These are phyloP conservation scores for Augochlorella aurata DNA, from an alignment of 2,888 invertebrate species.

Conservation along the genomic window DNA sequence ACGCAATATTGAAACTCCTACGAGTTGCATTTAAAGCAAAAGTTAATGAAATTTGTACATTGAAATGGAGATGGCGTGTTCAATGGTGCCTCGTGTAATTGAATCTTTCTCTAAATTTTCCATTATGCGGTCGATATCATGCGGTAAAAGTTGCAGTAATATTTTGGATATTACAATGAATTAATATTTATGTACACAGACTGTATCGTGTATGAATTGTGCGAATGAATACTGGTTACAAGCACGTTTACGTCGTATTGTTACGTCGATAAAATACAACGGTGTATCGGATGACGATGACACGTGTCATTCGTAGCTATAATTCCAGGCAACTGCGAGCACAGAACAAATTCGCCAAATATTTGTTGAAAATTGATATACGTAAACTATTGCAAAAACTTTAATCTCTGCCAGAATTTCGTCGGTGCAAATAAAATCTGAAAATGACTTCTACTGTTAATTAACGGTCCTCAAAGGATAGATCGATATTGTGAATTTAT, in stretches of 20 bases:
- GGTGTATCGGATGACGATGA: not conserved
- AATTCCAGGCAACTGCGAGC: slow-evolving; percentile 8
- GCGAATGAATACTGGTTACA: slow-evolving; percentile 44
- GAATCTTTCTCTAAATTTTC: not conserved
- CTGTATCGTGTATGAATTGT: slow-evolving; percentile 8
- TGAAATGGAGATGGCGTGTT: not conserved
- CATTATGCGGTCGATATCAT: slow-evolving; percentile 11
- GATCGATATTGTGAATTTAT: not conserved
- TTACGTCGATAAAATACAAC: slow-evolving; percentile 7
- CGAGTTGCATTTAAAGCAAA: not conserved
- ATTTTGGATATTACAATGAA: slow-evolving; percentile 4
- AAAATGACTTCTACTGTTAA: not conserved
- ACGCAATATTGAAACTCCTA: not conserved
- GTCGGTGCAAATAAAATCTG: not conserved
- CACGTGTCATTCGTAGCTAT: not conserved
- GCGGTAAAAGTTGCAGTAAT: slow-evolving; percentile 8
- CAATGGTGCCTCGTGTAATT: not conserved
- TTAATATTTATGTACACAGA: not conserved
- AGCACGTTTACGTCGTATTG: slow-evolving; percentile 27
- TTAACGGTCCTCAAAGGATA: not conserved
- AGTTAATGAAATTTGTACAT: not conserved
- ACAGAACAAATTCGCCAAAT: slow-evolving; percentile 25
- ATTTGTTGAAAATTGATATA: not conserved
- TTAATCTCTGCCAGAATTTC: too few species aligned
- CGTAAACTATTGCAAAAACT: not conserved